Evolutionary conservation across 1,140 invertebrate genomes (phyloP).

Genomic region (Oryctes rhinoceros): DNA sequence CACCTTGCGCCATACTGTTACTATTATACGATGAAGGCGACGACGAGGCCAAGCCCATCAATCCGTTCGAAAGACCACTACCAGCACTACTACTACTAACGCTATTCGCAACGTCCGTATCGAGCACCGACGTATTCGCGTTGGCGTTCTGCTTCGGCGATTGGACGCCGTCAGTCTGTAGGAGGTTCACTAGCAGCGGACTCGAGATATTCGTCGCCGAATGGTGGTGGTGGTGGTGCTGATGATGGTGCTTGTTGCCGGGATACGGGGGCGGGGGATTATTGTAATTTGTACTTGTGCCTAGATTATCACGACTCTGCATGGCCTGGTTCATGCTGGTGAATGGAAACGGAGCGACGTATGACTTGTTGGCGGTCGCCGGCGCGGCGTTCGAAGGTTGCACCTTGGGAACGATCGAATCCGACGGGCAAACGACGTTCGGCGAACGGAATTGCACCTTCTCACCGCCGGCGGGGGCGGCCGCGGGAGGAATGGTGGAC

Average conservation of each 20-base stretch:
- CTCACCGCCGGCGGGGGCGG: constrained; percentile 45
- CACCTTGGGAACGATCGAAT: constrained; percentile 70
- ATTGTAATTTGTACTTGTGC: constrained; percentile 39
- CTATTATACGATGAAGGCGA: not conserved
- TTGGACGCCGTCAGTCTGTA: constrained; percentile 82
- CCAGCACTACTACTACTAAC: not conserved
- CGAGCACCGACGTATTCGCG: not conserved
- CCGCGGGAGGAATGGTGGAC: not conserved
- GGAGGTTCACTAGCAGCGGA: constrained; percentile 88
- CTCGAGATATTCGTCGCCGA: constrained; percentile 78
- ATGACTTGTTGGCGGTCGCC: constrained; percentile 60
- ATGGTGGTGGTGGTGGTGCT: constrained; percentile 42
- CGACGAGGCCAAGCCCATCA: not conserved
- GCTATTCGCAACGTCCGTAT: constrained; percentile 30
- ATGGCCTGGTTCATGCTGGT: constrained; percentile 89
- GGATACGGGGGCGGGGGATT: constrained; percentile 62
- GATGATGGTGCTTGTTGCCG: constrained; percentile 57
- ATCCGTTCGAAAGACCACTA: constrained; percentile 29
- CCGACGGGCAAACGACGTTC: constrained; percentile 83
- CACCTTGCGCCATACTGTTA: not conserved
- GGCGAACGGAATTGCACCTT: constrained; percentile 76
- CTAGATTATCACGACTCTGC: constrained; percentile 61
- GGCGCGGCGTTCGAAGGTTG: constrained; percentile 68
- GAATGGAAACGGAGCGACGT: constrained; percentile 79
- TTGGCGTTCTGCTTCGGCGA: constrained; percentile 35